Conservation (phyloP, 1,140 invertebrate genomes). For the Leptopilina boulardi region DNA sequence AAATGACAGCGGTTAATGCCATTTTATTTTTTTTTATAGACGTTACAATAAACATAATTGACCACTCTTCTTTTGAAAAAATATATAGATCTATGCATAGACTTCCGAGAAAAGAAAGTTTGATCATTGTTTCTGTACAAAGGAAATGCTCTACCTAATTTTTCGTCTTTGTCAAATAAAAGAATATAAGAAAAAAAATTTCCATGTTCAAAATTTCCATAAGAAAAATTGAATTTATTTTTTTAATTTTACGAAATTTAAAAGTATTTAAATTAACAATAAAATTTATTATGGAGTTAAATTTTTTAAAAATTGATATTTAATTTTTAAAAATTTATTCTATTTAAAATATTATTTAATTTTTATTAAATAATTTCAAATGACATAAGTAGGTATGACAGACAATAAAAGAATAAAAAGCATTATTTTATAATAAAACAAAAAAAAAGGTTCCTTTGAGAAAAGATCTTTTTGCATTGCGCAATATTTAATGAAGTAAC, state of each 20-base stretch:
- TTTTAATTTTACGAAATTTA: no score
- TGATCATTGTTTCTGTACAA: conserved; percentile 5
- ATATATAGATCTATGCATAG: not conserved
- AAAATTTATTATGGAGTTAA: no score
- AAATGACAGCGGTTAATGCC: not conserved
- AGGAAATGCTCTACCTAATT: not conserved
- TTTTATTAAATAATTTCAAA: no score
- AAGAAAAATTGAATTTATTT: no score
- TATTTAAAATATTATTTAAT: no score
- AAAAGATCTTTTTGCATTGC: not conserved
- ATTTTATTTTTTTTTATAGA: not conserved
- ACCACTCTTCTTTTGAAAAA: not conserved
- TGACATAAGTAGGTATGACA: no score
- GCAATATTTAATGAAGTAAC: not conserved
- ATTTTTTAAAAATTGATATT: no score
- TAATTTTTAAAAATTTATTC: no score
- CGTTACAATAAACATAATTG: conserved; percentile 19
- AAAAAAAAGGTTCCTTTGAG: not conserved
- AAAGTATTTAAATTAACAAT: no score
- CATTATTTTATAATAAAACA: not conserved
- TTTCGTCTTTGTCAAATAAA: not conserved
- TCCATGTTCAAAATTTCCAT: no score
- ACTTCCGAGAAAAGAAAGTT: not conserved
- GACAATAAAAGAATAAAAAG: not conserved
- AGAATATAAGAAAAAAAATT: no score